Base-by-base conservation (phyloP, 1,140 invertebrate genomes). In the Bicyclus anynana region DNA sequence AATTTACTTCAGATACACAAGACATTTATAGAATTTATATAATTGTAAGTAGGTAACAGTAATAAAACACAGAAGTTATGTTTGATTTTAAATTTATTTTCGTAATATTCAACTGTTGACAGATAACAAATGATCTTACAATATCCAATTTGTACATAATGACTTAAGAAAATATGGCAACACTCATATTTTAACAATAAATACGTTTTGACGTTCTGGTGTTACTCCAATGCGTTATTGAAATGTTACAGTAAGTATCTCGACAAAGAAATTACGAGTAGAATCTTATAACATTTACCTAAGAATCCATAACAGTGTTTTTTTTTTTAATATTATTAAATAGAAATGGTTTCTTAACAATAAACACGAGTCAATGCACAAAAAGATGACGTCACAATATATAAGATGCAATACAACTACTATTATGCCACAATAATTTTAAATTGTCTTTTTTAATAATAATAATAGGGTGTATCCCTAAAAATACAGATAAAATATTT, bases 141-240 rank as follows among this genome's bases (percentile, higher is more conserved):
- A 77, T 87, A 87, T 87, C 78, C 81, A 80, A 87, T 85, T 87
- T 87, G 84, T 87, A 87, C 84, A 87, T 81, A 83, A 87, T 84
- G 82, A 85, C 84, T 87, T 85, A 87, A 85, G 81, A 87, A 83
- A 85, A 85, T 85, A 87, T 87, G 84, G 84, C 84, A 87, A 85
- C 84, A 85, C 82, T 80, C 82, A 84, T 85, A 82, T 84, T 84
- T 84, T 81, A 87, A 87, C 82, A 87, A 87, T 80, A 80, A 77
- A 80, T 76, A 81, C 72, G 66, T 67, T 74, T n/a, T 77, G 66
- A 65, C 72, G 66, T 63, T 74, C 68, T 73, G 68, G 64, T 77
- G 69, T 77, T 61, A 61, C 59, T 53, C 51, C 42, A 33, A 59
- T 33, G 42, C 59, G 68, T 65, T 60, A 4, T 65, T 54, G 56